Evolutionary conservation across 2,113 vertebrate genomes (phyloP), one percentile per base, ranked within the genome.

Genomic region (Ailurus styani): DNA sequence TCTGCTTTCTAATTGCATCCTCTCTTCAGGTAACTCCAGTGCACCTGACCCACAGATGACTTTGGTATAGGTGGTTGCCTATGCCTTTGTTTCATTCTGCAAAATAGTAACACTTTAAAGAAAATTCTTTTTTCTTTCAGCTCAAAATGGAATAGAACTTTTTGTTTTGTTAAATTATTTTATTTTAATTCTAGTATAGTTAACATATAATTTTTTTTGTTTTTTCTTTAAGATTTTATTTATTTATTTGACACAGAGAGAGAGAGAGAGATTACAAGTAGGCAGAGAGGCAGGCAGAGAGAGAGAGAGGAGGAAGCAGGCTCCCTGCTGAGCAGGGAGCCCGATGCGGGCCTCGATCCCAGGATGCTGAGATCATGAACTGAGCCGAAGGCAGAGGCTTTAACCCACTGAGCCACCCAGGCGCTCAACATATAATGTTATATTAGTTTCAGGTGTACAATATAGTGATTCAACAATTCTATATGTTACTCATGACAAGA

Each of bases 61-160:
- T 82, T 75, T 82, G 27, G 18, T 64, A 25, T 93, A 87, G 18
- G 40, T 66, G 10, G 45, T 66, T 91, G 93, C 60, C 57, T 64
- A 37, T 20, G 40, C 15, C 42, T 81, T 70, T 66, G 29, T 57
- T 73, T 29, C 37, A 90, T 42, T 94, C 79, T 60, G 40, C 9
- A 90, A 96, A 95, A 57, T 72, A 83, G 34, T 84, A 82, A 47
- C 64, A 27, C 50, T 87, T 95, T 68, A 77, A 91, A 78, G 55
- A 93, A 55, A 93, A 95, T 93, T 72, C 78, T 89, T 73, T 70
- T 70, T 68, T 89, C 37, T 66, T 64, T 64, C 7, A 70, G 20
- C n/a, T 70, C 68, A 70, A 70, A 70, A 70, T 40, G 20, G 68
- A 70, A 70, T 70, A 70, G 37, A n/a, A 70, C 34, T n/a, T n/a